Conservation (phyloP, 2,113 vertebrate species). For the Serinus canaria region DNA sequence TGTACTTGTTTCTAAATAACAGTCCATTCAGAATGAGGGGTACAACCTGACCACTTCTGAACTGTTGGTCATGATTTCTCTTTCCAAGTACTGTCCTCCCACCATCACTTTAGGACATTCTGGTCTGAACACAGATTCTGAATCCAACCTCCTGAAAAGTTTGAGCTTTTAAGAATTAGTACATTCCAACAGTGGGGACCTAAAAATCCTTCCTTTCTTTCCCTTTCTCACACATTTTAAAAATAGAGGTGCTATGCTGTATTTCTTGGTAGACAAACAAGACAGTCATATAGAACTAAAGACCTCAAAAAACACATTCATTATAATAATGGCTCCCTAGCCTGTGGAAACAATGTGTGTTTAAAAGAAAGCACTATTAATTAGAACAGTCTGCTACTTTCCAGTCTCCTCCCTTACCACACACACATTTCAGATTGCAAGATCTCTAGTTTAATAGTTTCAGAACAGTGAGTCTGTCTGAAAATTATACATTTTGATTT, state of each 20-base stretch:
- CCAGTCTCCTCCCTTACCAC: slow-evolving; percentile 55
- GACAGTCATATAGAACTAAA: not conserved
- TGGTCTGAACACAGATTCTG: not conserved
- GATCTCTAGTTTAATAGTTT: slow-evolving; percentile 9
- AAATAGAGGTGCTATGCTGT: not conserved
- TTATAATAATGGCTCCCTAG: not conserved
- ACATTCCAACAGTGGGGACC: not conserved
- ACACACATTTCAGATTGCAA: slow-evolving; percentile 36
- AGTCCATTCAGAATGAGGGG: not conserved
- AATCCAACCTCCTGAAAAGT: not conserved
- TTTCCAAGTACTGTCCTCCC: not conserved
- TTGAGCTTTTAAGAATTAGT: not conserved
- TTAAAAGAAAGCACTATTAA: slow-evolving; percentile 39
- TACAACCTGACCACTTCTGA: not conserved
- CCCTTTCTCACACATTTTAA: not conserved
- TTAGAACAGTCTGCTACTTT: slow-evolving; percentile 54
- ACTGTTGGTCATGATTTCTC: not conserved
- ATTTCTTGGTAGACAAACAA: not conserved
- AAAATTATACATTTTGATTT: slow-evolving; percentile 50
- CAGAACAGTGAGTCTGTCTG: not conserved
- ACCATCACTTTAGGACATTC: not conserved
- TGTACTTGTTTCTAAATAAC: not conserved
- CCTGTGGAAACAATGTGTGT: slow-evolving; percentile 16
- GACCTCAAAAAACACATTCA: not conserved
- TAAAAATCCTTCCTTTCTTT: not conserved